Evolutionary conservation across 1,140 invertebrate species (phyloP), one percentile per base, ranked within the genome.

Genomic region (Pachypeltis micranthus): DNA sequence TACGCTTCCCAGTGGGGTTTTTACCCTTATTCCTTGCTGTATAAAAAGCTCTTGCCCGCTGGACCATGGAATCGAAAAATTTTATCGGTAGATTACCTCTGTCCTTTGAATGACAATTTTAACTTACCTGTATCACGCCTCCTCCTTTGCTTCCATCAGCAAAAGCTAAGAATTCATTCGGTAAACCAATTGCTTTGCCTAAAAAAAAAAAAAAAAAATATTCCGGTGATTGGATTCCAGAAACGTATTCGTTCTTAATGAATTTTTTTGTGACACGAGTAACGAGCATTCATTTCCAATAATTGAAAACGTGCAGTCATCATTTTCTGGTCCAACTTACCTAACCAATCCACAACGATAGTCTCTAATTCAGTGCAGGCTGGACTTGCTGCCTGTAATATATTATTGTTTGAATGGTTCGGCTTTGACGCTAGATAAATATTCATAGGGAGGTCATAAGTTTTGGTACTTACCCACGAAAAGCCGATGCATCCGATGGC

Each of bases 401-500:
- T 21, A 29, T 34, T 31, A 19, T 61, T 23, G 31, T 65, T 59
- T 44, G 4, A 23, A 21, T 44, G 16, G 62, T 51, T 24, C 57
- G 2, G 24, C 34, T 16, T n/a, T 12, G 23, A 21, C n/a, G 23
- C 56, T 25, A n/a, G 23, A 7, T n/a, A 54, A 14, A 23, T 34
- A 56, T 65, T 31, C 26, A 55, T 25, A 44, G 66, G 65, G 65
- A 65, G 66, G 26, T 62, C 28, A 31, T 14, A n/a, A n/a, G n/a
- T n/a, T n/a, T n/a, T n/a, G n/a, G n/a, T n/a, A 74, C 72, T 82
- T 81, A 93, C 91, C 96, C 96, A 99, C 24, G 96, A 98, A 77
- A 99, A 99, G 69, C 96, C 96, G 67, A 98, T 92, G 73, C 93
- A 96, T 1, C 93, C 95, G 65, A 99, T 91, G 14, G 90, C 93